These are phyloP conservation scores for Tachyglossus aculeatus DNA, from an alignment of 2,797 vertebrate species.

Conservation along the genomic window DNA sequence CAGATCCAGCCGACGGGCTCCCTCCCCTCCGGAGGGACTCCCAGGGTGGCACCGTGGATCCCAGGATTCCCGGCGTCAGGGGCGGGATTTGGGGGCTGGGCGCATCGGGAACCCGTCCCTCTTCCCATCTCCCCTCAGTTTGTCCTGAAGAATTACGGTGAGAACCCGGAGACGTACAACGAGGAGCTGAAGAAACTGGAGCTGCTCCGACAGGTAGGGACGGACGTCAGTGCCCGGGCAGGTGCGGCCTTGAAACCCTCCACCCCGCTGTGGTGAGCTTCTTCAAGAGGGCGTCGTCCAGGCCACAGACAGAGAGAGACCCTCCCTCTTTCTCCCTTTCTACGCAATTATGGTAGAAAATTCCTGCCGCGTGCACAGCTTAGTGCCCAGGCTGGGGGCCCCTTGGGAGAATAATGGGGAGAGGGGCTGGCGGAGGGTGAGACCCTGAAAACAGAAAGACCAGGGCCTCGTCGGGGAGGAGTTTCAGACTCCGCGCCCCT, in stretches of 20 bases:
- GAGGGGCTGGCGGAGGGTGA: too few species aligned
- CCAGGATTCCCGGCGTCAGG: too few species aligned
- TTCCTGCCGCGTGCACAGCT: too few species aligned
- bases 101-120: not conserved
- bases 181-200: constrained; percentile 96
- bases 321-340: too few species aligned
- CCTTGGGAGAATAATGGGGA: too few species aligned
- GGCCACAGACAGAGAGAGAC: too few species aligned
- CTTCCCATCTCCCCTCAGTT: constrained; percentile 75
- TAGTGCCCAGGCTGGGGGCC: too few species aligned
- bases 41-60: not conserved
- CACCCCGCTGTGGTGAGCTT: too few species aligned
- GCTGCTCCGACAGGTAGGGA: constrained; percentile 87
- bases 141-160: constrained; percentile 94
- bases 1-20: too few species aligned
- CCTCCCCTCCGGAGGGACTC: not conserved
- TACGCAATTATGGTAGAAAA: too few species aligned
- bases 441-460: not conserved
- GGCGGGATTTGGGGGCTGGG: not conserved
- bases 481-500: not conserved
- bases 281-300: too few species aligned
- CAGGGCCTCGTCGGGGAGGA: not conserved
- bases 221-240: rapidly evolving
- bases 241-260: not conserved
- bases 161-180: constrained; percentile 95